A percentile compares a stretch with the other conserved stretches of the same genome.
phyloP scores from a whole-genome alignment of 92 coral and sea anemone species.

The Heliopora coerulea region DNA sequence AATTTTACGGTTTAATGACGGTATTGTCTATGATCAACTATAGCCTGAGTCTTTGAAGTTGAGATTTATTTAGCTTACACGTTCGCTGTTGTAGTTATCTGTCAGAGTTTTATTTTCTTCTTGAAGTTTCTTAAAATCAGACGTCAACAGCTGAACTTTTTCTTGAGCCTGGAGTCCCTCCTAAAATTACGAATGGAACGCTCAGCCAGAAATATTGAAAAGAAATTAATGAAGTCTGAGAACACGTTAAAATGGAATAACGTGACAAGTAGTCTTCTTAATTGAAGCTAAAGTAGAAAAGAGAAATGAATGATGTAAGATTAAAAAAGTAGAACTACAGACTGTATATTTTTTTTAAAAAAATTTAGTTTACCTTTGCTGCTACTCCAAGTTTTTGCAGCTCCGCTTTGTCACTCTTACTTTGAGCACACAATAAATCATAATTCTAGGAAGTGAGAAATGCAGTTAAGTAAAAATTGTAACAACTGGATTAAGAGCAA shows the following conservation, averaged over 20 bases:
- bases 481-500: too few species aligned
- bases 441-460: slow-evolving; percentile 57
- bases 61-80: slow-evolving; percentile 57
- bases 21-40: too few species aligned
- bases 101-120: slow-evolving; percentile 86
- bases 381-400: slow-evolving; percentile 88
- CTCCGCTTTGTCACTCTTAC: slow-evolving; percentile 82
- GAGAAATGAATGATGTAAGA: neutral
- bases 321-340: neutral
- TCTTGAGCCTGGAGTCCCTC: slow-evolving; percentile 98
- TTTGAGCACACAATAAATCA: slow-evolving; percentile 74
- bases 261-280: too few species aligned
- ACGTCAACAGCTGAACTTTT: slow-evolving; percentile 76
- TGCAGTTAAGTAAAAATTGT: neutral
- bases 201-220: too few species aligned
- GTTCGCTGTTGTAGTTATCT: slow-evolving; percentile 96
- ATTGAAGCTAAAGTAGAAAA: too few species aligned
- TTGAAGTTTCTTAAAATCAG: slow-evolving; percentile 76
- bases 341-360: too few species aligned
- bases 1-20: too few species aligned
- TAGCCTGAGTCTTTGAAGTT: neutral
- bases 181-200: slow-evolving; percentile 55
- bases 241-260: too few species aligned
- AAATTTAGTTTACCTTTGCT: slow-evolving; percentile 65
- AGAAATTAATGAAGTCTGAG: too few species aligned